Conservation (phyloP, 2,113 vertebrate genomes). For the Chiloscyllium plagiosum region DNA sequence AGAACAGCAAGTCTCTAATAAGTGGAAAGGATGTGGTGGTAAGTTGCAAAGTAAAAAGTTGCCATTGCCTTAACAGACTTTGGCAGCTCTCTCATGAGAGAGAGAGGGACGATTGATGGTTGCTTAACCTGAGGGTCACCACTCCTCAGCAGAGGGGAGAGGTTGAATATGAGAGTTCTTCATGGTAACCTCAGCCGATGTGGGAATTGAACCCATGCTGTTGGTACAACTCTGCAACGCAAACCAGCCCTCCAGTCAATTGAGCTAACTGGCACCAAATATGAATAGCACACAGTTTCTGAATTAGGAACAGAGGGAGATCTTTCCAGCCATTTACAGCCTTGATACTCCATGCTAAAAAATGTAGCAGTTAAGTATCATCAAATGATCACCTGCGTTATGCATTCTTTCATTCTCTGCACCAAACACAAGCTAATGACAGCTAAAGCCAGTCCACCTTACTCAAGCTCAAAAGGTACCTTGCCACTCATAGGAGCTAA, state of each 20-base stretch:
- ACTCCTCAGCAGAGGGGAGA: no score
- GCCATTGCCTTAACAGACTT: no score
- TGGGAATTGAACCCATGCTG: no score
- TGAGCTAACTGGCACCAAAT: no score
- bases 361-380: neutral
- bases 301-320: neutral
- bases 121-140: no score
- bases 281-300: neutral
- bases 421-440: neutral
- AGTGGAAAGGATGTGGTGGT: neutral
- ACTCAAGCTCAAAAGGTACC: neutral
- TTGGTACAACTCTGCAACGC: no score
- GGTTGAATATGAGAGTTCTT: no score
- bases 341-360: neutral
- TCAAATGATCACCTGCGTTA: neutral
- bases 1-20: neutral
- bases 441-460: conserved; percentile 22
- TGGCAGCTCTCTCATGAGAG: no score
- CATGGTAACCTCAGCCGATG: no score
- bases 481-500: neutral
- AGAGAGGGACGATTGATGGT: no score
- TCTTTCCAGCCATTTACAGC: neutral
- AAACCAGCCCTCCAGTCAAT: no score
- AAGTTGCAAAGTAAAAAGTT: no score
- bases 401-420: neutral